Percentiles rank a stretch among this genome's conserved stretches.
Conservation (phyloP, 1,140 invertebrate genomes). For the Eriocheir sinensis region DNA sequence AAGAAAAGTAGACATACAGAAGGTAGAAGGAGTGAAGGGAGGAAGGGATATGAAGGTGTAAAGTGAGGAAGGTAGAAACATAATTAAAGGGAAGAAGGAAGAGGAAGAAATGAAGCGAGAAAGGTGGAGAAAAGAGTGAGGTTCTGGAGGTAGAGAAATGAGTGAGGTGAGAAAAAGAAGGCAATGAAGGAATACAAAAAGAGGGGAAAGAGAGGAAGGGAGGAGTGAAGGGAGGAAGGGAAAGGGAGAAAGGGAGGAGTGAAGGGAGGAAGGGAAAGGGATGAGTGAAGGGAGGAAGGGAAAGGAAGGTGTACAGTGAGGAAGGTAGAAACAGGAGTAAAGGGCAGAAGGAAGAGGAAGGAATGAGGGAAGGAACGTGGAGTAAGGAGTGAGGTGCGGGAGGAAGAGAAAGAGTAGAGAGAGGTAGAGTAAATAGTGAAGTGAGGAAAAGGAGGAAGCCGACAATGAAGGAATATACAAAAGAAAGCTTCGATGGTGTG, state of each 20-base stretch:
- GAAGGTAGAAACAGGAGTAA: neutral
- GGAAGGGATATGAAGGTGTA: neutral
- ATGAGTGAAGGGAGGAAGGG: neutral
- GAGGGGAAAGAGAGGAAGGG: neutral
- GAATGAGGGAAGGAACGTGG: neutral
- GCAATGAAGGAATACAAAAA: neutral
- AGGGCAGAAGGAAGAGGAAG: neutral
- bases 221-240: no score
- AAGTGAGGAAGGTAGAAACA: no score
- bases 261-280: no score
- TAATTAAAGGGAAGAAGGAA: no score
- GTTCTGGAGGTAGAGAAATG: no score
- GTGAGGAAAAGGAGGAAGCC: neutral
- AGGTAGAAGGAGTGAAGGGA: neutral
- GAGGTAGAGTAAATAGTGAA: neutral
- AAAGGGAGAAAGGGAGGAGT: no score
- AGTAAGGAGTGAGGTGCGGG: neutral
- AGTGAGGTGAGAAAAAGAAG: neutral
- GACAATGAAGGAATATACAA: neutral
- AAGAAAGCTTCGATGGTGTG: neutral
- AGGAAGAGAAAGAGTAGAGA: constrained; percentile 7
- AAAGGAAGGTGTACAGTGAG: neutral
- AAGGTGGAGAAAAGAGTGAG: no score
- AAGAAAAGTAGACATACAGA: no score
- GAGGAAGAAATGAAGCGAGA: no score